These are phyloP conservation scores for Ganaspis brasiliensis DNA, from an alignment of 2,888 invertebrate species.

Conservation along the genomic window DNA sequence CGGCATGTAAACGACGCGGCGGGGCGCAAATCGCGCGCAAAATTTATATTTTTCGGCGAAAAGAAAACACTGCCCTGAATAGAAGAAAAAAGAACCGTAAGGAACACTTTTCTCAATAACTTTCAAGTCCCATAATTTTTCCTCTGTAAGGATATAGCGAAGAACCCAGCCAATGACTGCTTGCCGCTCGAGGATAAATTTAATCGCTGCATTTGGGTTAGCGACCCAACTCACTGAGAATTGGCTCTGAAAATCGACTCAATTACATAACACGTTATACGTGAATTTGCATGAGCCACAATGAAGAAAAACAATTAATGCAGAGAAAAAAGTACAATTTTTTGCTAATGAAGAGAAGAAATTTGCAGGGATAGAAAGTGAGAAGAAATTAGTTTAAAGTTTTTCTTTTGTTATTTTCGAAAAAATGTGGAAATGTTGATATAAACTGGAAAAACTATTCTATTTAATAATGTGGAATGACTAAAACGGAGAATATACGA, in stretches of 20 bases:
- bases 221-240: constrained; percentile 65
- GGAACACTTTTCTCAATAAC: not conserved
- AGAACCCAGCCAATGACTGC: constrained; percentile 22
- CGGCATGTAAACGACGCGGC: constrained; percentile 36
- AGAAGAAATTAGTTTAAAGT: too few species aligned
- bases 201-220: constrained; percentile 70
- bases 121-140: not conserved
- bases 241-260: constrained; percentile 53
- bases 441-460: too few species aligned
- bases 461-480: too few species aligned
- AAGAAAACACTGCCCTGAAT: not conserved
- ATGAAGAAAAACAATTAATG: not conserved
- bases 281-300: constrained; percentile 22
- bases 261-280: constrained; percentile 40
- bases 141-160: not conserved
- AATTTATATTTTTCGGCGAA: not conserved
- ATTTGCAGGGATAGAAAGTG: too few species aligned
- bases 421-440: too few species aligned
- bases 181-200: constrained; percentile 64
- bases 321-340: not conserved
- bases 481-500: too few species aligned
- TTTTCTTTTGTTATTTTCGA: too few species aligned
- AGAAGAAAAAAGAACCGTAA: constrained; percentile 46
- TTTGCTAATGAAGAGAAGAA: too few species aligned
- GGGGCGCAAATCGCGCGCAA: constrained; percentile 30